Evolutionary conservation across 2,113 vertebrate genomes (phyloP), one percentile per base, ranked within the genome.

Genomic region (Neolamprologus fasciatus): DNA sequence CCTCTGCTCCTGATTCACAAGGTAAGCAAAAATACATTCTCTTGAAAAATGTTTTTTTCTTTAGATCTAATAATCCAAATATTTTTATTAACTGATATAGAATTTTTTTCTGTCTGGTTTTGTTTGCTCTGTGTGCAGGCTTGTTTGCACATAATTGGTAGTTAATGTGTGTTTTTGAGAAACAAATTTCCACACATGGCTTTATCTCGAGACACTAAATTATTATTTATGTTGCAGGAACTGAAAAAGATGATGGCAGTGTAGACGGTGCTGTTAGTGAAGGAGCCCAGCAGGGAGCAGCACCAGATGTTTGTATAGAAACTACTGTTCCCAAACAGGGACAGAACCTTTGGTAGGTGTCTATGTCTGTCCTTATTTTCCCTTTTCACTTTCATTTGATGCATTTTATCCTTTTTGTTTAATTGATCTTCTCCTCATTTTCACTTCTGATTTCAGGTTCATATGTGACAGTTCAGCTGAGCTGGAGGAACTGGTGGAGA

Each of bases 301-400:
- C 94, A 76, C 90, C 42, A 2, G 81, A 94, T 10, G 26, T 96
- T 8, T 96, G 96, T 3, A 93, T 98, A 12, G 98, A 99, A 96
- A 99, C 96, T 26, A 98, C 98, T 0, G 79, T 95, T 23, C 99
- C 99, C 78, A 99, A 99, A 57, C 98, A 98, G 94, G 98, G 99
- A 76, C 99, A 99, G 93, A 99, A 99, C 90, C 96, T 99, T 90
- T 99, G 99, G 99, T 99, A 95, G 92, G 89, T 40, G 7, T 53
- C 7, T 80, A 4, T 13, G 3, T 37, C 13, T 51, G 7, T 40
- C 9, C 6, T 17, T 8, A 35, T 35, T 12, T 78, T n/a, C 2
- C 4, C 3, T 26, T 26, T 11, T 47, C 7, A 3, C 13, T 61
- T 87, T 83, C 13, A 11, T 61, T 54, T 57, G 3, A 50, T 23